Percentiles rank a stretch among this genome's conserved stretches.
Conservation (phyloP, 2,888 invertebrate genomes). For the Cerastoderma edule region DNA sequence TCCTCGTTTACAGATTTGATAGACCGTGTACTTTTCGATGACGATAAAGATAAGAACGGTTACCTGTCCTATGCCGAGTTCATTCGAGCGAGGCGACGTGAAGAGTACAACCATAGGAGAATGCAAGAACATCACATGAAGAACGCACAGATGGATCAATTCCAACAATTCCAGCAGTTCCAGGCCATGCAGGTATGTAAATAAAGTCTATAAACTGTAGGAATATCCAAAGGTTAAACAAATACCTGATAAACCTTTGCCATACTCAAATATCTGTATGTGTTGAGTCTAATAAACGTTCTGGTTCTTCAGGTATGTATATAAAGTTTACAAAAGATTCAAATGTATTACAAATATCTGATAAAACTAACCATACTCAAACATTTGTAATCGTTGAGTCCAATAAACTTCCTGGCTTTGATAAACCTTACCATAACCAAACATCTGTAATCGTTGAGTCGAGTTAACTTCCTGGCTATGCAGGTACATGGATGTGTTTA, state of each 20-base stretch:
- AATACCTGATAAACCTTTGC: neutral
- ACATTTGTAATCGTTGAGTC: too few species aligned
- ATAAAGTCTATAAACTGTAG: neutral
- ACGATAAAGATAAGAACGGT: slow-evolving; percentile 94
- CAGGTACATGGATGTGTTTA: too few species aligned
- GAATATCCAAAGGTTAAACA: neutral
- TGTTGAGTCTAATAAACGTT: too few species aligned
- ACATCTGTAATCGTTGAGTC: too few species aligned
- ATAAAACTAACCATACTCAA: too few species aligned
- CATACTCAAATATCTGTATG: too few species aligned
- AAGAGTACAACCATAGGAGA: slow-evolving; percentile 68
- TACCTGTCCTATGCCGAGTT: slow-evolving; percentile 94
- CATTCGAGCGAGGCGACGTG: slow-evolving; percentile 79
- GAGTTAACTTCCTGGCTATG: too few species aligned
- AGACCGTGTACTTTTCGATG: slow-evolving; percentile 92
- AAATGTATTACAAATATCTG: too few species aligned
- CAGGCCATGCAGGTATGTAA: slow-evolving; percentile 55
- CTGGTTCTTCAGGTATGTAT: too few species aligned
- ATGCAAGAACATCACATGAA: slow-evolving; percentile 65
- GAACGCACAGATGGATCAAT: slow-evolving; percentile 57
- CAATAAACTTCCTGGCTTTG: too few species aligned
- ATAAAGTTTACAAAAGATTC: too few species aligned
- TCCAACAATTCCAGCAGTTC: slow-evolving; percentile 65
- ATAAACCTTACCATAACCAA: too few species aligned
- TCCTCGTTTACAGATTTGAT: slow-evolving; percentile 88